Base-by-base conservation (phyloP, 2,797 vertebrate species). In the Varecia variegata region DNA sequence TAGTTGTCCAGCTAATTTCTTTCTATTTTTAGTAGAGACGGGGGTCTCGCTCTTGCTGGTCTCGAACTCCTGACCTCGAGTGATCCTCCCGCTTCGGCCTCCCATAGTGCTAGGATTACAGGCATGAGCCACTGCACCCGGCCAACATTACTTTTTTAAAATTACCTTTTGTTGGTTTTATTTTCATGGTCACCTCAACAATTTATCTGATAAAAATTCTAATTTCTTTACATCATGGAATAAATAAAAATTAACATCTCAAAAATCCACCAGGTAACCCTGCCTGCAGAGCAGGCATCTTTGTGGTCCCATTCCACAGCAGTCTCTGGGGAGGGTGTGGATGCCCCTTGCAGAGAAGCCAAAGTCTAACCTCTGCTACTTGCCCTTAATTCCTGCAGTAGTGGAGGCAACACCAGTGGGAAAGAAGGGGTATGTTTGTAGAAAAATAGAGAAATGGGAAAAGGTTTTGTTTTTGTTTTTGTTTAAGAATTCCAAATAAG, bases 401-500 rank as follows among this genome's bases (percentile, higher is more conserved):
- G 47, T 80, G 30, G 11, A 74, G 58, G 25, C 40, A 47, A 92
- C 3, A 3, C 7, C 17, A 65, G 30, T 38, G 70, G 93, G 32
- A 83, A 74, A 80, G 40, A 68, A 96, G 32, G 7, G 9, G 7
- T n/a, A 14, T 71, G 14, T 45, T 23, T 45, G 18, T 15, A 84
- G 79, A 47, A 80, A 96, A 85, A n/a, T 15, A 40, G 14, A 90
- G 32, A 73, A 56, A 83, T 20, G 21, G 43, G 12, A 20, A 56
- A 88, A 58, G 47, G 76, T 40, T 43, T 43, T 43, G 2, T 45
- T 74, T 74, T 30, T 50, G 67, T 27, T 40, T 40, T 30, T 50
- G 1, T 70, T 60, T 71, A 82, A 93, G 67, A 87, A 83, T 58
- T 88, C 54, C 58, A 82, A 52, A 40, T 77, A 67, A 88, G 43